These are phyloP conservation scores for Hepsetus odoe DNA, from an alignment of 2,113 vertebrate genomes.

Conservation along the genomic window DNA sequence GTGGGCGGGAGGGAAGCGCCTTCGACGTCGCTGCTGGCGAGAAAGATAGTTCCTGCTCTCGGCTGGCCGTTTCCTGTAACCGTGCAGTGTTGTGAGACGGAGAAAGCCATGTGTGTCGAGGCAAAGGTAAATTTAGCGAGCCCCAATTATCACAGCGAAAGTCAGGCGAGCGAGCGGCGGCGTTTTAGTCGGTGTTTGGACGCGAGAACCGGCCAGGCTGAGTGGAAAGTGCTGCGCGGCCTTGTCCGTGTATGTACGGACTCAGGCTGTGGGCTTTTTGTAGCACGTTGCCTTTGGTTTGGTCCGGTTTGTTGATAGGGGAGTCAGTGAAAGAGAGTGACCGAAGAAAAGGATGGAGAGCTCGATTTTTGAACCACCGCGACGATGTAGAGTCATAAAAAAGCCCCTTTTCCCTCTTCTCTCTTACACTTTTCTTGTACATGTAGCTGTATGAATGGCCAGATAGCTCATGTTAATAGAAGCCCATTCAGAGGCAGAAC, in stretches of 20 bases:
- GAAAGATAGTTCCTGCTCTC: constrained; percentile 82
- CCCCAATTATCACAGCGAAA: constrained; percentile 69
- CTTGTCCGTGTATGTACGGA: constrained; percentile 77
- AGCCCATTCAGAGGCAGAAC: not conserved
- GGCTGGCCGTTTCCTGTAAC: constrained; percentile 83
- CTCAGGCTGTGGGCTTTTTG: constrained; percentile 77
- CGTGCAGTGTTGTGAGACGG: constrained; percentile 84
- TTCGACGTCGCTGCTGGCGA: constrained; percentile 66
- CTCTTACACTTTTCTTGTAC: not conserved
- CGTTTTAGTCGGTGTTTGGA: constrained; percentile 65
- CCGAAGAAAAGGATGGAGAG: constrained; percentile 53
- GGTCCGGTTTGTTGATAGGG: constrained; percentile 79
- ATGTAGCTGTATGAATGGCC: constrained; percentile 10
- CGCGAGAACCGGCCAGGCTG: constrained; percentile 62
- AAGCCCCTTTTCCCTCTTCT: not conserved
- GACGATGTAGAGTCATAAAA: not conserved
- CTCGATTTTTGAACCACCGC: not conserved
- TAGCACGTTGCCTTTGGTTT: constrained; percentile 83
- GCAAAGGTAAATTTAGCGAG: constrained; percentile 82
- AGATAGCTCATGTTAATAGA: not conserved
- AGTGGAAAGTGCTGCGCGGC: constrained; percentile 77
- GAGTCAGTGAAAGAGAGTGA: constrained; percentile 60
- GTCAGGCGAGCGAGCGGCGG: constrained; percentile 58
- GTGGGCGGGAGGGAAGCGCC: constrained; percentile 52
- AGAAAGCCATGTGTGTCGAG: constrained; percentile 86